Evolutionary conservation across 2,888 invertebrate genomes (phyloP), one percentile per base, ranked within the genome.

Genomic region (Sicus ferrugineus): DNA sequence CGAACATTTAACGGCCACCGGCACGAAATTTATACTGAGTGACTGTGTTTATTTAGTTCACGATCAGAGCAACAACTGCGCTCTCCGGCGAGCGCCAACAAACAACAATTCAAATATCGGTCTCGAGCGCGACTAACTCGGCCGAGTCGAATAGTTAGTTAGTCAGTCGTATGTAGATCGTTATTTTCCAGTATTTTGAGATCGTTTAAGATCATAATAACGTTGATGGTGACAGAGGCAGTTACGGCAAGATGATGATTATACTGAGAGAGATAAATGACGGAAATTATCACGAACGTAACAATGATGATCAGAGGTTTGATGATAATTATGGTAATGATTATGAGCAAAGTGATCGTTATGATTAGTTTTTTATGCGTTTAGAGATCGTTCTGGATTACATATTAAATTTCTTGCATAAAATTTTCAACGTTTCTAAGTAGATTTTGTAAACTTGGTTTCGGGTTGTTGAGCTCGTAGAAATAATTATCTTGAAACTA

Each of bases 51-150:
- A 34, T 64, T 26, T 28, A 38, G 63, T 26, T 66, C 30, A 56
- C 30, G 50, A 69, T 9, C 64, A 28, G 11, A 68, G 16, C 64
- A 50, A 54, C 54, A 64, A 46, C 70, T 67, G 31, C 61, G 54
- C 66, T 66, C 66, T 52, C 46, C 70, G 67, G 63, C 67, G 62
- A 54, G 67, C 67, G 31, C 61, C 67, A 63, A 67, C 56, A 56
- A 52, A 70, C 70, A 67, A 48, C 63, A 63, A 50, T 56, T 28
- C 46, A 67, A 56, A 63, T 62, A 59, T 63, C 63, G 67, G 30
- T 38, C 16, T 28, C 54, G 56, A 62, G 26, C 42, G 62, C 70
- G 63, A 67, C 70, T 70, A 67, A 67, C 67, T 70, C 56, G 50
- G 28, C 26, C 59, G 59, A 66, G 65, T 66, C 38, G 67, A 9